Evolutionary conservation across 2,888 invertebrate species (phyloP), one percentile per base, ranked within the genome.

Genomic region (Morpho helenor): DNA sequence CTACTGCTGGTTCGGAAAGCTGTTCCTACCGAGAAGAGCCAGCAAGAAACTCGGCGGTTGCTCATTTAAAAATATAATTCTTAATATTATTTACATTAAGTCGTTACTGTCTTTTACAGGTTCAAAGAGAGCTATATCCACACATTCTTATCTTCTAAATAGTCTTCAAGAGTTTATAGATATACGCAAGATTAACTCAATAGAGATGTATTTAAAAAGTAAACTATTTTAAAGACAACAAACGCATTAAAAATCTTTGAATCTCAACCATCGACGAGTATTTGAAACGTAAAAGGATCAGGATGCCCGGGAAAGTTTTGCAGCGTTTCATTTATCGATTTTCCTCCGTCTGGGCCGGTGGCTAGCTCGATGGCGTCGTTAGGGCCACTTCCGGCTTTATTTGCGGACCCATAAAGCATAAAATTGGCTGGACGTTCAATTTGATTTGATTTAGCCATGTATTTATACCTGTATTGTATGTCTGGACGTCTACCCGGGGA

Each of bases 281-380:
- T 23, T 48, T 45, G 51, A 56, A 61, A 52, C 8, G 22, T 9
- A 22, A 49, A 48, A 54, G 45, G 58, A 55, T 43, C 52, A n/a
- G 54, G 54, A 52, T 56, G 53, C 52, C 60, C 57, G 55, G 7
- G 46, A 22, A 43, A 55, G 43, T 49, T 58, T 56, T 54, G 54
- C 49, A 50, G 56, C 56, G 53, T 58, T 60, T 56, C 56, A 59
- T 61, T 56, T 56, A 61, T 61, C 57, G 60, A 62, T 62, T 48
- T 49, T 42, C 42, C 49, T 44, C 49, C 47, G 60, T 63, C 63
- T 60, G 57, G 63, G 53, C 42, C 42, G 3, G 39, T 43, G 39
- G 55, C 47, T 51, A 48, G 39, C 45, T 55, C 42, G 40, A 49
- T 49, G 10, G 23, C 10, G 10, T 45, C 43, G 47, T 40, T 44